Conservation (phyloP, 2,113 vertebrate species). For the Alces alces region DNA sequence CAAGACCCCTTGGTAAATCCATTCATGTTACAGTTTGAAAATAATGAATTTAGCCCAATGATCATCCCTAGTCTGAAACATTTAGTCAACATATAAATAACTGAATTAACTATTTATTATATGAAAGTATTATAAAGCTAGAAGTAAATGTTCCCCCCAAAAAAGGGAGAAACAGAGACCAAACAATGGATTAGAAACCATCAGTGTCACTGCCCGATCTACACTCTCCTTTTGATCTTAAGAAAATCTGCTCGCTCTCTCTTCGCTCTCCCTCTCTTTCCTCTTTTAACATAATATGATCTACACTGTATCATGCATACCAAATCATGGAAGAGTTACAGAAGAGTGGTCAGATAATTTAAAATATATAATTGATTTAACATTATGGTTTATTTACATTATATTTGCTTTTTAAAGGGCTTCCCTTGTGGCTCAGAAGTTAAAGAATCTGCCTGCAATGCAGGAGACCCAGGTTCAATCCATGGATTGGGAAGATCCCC, state of each 20-base stretch:
- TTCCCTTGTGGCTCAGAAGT: not conserved
- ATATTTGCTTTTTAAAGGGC: not conserved
- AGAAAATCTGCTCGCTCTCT: not conserved
- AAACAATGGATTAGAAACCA: not conserved
- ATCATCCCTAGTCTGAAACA: not conserved
- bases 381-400: not conserved
- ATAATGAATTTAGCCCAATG: not conserved
- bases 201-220: not conserved
- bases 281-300: not conserved
- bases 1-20: not conserved
- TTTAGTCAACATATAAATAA: not conserved
- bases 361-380: not conserved
- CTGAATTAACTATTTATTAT: not conserved
- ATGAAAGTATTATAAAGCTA: not conserved
- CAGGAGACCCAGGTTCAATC: not conserved
- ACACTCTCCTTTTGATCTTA: not conserved
- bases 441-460: not conserved
- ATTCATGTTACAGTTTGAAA: not conserved
- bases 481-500: not conserved
- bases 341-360: not conserved
- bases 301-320: not conserved
- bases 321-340: not conserved
- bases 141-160: not conserved
- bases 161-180: not conserved
- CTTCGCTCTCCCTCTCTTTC: not conserved